Conservation (phyloP, 1,140 invertebrate species). For the Nixonia krombeini region DNA sequence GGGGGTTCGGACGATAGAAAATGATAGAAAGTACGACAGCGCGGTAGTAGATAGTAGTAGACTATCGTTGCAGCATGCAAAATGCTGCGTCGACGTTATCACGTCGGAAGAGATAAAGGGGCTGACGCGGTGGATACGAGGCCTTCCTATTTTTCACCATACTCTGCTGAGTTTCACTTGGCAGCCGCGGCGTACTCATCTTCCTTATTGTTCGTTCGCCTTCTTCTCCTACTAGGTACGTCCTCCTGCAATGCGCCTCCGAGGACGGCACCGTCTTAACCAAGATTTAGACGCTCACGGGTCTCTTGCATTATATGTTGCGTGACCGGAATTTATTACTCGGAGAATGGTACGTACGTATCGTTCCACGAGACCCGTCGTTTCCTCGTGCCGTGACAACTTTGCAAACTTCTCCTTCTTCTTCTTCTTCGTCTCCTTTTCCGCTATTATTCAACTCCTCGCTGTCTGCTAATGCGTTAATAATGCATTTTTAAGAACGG, state of each 20-base stretch:
- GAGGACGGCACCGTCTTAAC: no score
- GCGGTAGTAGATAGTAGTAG: conserved; percentile 2
- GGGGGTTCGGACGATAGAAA: conserved; percentile 2
- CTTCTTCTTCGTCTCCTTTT: no score
- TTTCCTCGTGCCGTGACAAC: not conserved
- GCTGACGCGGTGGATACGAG: conserved; percentile 53
- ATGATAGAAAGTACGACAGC: conserved; percentile 11
- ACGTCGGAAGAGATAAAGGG: conserved; percentile 55
- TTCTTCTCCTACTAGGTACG: conserved; percentile 10
- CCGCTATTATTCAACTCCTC: no score
- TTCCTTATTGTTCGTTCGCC: conserved; percentile 56
- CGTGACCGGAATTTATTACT: conserved; percentile 54
- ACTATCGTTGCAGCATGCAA: conserved; percentile 57
- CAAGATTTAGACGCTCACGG: conserved; percentile 44
- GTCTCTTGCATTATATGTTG: conserved; percentile 48
- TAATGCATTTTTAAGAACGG: no score
- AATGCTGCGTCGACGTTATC: conserved; percentile 60
- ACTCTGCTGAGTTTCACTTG: conserved; percentile 57
- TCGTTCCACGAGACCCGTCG: not conserved
- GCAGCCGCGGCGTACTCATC: conserved; percentile 46
- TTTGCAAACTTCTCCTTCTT: not conserved
- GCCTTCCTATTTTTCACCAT: conserved; percentile 50
- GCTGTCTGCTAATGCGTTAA: no score
- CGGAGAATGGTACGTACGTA: not conserved
- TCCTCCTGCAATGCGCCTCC: conserved; percentile 26